phyloP scores from a whole-genome alignment of 2,113 vertebrate species.

The Oostethus manadensis region DNA sequence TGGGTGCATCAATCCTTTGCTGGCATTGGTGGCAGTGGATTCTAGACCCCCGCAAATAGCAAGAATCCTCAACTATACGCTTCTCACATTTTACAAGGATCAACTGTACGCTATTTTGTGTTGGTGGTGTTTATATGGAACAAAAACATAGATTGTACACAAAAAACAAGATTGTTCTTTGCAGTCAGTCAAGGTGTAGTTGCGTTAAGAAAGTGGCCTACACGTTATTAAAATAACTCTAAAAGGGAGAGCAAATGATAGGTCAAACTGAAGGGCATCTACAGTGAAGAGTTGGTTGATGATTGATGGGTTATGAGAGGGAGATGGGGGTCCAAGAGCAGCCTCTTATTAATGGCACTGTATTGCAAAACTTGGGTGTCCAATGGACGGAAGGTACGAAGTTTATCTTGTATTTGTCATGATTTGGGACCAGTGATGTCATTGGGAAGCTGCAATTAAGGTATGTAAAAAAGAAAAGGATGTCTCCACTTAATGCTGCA shows the following conservation, averaged over 20 bases:
- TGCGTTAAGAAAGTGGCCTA: constrained; percentile 2
- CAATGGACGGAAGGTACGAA: not conserved
- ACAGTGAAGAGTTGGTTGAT: constrained; percentile 54
- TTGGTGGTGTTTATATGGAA: no score
- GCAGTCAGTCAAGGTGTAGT: constrained; percentile 6
- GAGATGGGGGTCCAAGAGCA: constrained; percentile 64
- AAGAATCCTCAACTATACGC: no score
- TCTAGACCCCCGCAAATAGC: no score
- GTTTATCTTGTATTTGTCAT: not conserved
- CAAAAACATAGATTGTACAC: not conserved
- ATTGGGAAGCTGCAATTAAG: not conserved
- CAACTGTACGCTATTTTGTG: no score
- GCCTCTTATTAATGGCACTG: constrained; percentile 57
- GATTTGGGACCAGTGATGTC: not conserved
- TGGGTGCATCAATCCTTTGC: no score
- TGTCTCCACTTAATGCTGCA: constrained; percentile 24
- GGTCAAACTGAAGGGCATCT: constrained; percentile 38
- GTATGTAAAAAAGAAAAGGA: accelerated
- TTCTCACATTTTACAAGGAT: no score
- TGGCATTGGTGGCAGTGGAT: no score
- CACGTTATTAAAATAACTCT: constrained; percentile 14
- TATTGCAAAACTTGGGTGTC: not conserved
- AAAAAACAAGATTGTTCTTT: constrained; percentile 8
- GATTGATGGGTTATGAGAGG: constrained; percentile 66
- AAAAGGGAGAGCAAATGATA: constrained; percentile 37